Base-by-base conservation (phyloP, 2,888 invertebrate genomes). In the Serrognathus titanus region DNA sequence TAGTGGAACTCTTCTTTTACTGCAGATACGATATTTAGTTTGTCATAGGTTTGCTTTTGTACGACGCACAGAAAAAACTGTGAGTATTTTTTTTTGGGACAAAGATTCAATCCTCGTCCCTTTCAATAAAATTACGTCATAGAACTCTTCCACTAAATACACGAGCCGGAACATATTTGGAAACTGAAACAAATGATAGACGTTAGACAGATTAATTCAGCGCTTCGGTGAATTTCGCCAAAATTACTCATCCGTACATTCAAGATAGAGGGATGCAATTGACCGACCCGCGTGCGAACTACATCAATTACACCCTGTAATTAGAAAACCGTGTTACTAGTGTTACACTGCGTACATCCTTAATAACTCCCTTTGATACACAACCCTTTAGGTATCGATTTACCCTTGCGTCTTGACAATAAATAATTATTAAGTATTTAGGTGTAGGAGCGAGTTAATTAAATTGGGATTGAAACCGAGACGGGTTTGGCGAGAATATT, bases 131-230 rank as follows among this genome's bases (percentile, higher is more conserved):
- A 31, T 31, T 2, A 31, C 24, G 24, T 31, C 24, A 31, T 7
- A 31, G 24, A 31, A 31, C 6, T 31, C 24, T 31, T 31, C 24
- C 24, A 7, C 24, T 31, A 31, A 31, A 3, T 31, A 31, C 6
- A 31, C 4, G 24, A 7, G 24, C 24, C 24, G 24, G 24, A 31
- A 31, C 24, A 31, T 31, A 31, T 43, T 43, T 16, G 43, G 20
- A 43, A 10, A 3, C 16, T 16, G 53, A 53, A 50, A 45, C 46
- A 54, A 63, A 60, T 63, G 65, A 65, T 59, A 59, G 65, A 65
- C 65, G 63, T 61, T 51, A 58, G 62, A 57, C 60, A 58, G 62
- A 65, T 65, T 65, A 63, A 63, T 65, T 63, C 65, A 48, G 59
- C 62, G 61, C 60, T 63, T 55, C 57, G 58, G 50, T 57, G 61